A percentile compares a stretch with the other conserved stretches of the same genome.
Conservation (phyloP, 1,140 invertebrate genomes). For the Euglossa dilemma region DNA sequence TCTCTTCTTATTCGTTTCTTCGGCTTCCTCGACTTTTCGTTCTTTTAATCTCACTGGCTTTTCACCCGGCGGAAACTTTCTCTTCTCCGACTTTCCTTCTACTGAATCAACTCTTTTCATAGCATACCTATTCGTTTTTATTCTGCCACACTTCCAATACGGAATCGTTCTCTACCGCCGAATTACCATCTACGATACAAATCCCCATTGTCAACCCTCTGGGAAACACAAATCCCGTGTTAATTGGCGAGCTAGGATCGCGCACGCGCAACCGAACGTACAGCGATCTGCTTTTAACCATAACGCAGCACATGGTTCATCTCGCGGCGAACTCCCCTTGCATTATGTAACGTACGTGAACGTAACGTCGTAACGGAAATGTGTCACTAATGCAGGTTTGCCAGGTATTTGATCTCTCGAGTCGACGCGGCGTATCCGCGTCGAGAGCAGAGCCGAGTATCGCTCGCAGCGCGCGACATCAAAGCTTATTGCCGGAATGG, state of each 20-base stretch:
- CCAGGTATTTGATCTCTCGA: too few relatives aligned
- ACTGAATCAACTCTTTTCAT: background rate
- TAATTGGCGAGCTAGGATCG: background rate
- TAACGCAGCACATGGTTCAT: too few relatives aligned
- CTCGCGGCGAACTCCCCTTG: too few relatives aligned
- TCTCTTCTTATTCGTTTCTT: constrained; percentile 49
- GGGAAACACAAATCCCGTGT: background rate
- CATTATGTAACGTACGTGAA: too few relatives aligned
- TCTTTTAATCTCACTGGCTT: constrained; percentile 51
- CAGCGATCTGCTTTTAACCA: background rate
- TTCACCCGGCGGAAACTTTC: constrained; percentile 16
- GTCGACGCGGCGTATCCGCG: background rate
- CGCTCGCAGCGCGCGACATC: background rate
- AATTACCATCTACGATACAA: background rate
- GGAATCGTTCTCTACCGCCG: background rate
- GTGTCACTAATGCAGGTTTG: too few relatives aligned
- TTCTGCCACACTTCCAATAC: too few relatives aligned
- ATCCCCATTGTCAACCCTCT: background rate
- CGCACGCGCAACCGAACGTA: background rate
- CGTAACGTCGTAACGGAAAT: too few relatives aligned
- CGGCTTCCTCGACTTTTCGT: constrained; percentile 32
- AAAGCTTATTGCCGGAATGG: background rate
- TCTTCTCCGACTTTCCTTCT: background rate
- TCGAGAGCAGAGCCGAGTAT: background rate
- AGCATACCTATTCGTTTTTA: background rate